Evolutionary conservation across 2,888 invertebrate genomes (phyloP), one percentile per base, ranked within the genome.

Genomic region (Apotomis betuletana): DNA sequence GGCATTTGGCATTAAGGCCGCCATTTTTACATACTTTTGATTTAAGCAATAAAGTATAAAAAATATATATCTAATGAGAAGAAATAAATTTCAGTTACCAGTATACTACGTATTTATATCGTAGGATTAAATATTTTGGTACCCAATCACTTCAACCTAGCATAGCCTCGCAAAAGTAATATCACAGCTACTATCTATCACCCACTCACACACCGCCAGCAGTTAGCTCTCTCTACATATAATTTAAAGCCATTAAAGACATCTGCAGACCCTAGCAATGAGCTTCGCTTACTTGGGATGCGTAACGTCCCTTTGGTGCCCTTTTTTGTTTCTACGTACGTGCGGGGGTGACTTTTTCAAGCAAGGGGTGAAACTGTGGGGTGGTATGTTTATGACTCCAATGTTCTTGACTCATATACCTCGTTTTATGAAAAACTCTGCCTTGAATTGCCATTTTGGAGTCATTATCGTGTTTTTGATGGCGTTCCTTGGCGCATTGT

Each of bases 181-280:
- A 77, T 77, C 79, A 62, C 78, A 75, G 74, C 74, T 27, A 82
- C 87, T 82, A 90, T 91, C 87, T 90, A 90, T 91, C 90, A 90
- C 91, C 86, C 85, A 85, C 83, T 82, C 76, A 80, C 76, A 79
- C 80, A 77, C 76, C 76, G 80, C 80, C 80, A 85, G 89, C 90
- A 90, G 87, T 90, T 90, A 91, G 88, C 87, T 89, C 91, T 89
- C 88, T 91, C 91, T 90, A 89, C 90, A 90, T 91, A 92, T 91
- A 92, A 93, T 92, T 93, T 92, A 91, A 92, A 91, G 89, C 91
- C 92, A 92, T 93, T 92, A 93, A 91, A 92, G 90, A 91, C 92
- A 93, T 93, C 93, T 93, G 92, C 90, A 91, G 92, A 86, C 88
- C 90, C 86, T 84, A 81, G 89, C 90, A 90, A 90, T 91, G 91